Base-by-base conservation (phyloP, 2,888 invertebrate species). In the Morpho helenor region DNA sequence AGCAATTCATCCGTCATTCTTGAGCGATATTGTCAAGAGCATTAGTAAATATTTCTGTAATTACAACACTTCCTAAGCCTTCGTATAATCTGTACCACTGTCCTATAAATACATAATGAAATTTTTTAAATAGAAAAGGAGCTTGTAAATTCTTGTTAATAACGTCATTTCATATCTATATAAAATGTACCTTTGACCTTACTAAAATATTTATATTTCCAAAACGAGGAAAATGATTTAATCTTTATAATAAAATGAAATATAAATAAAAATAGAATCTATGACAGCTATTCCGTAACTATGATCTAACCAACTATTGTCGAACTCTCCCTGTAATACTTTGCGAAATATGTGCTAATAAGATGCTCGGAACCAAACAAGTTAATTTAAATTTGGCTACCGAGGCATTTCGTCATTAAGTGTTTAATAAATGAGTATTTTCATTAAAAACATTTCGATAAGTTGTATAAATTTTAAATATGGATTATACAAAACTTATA, bases 271-370 rank as follows among this genome's bases (percentile, higher is more conserved):
- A 56, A 40, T 45, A 44, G 45, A 56, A 56, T 56, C 44, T 43
- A 43, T 59, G 47, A 46, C 40, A 51, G 16, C 43, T 45, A 22
- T 49, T 54, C 54, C 56, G 56, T 59, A 60, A 66, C 60, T 61
- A 66, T 67, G 67, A 68, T 70, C 66, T 67, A 71, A 71, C 66
- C 63, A 52, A 61, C 63, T 65, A 69, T 69, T 74, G 72, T 70
- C 63, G 70, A 77, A 72, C 72, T 79, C 75, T 76, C 75, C 49
- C 47, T 41, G 42, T 23, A 48, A 48, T 42, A 43, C 54, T 54
- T 54, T 54, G 48, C 48, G 54, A 54, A 54, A 54, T 41, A 42
- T 48, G 54, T 48, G 47, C 46, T 46, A 52, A 54, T 23, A 47
- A 40, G 51, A 44, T 9, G 44, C 22, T 46, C 10, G 41, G 22